A percentile compares a stretch with the other conserved stretches of the same genome.
These are phyloP conservation scores for Oncorhynchus kisutch DNA, from an alignment of 2,113 vertebrate genomes.

Conservation along the genomic window DNA sequence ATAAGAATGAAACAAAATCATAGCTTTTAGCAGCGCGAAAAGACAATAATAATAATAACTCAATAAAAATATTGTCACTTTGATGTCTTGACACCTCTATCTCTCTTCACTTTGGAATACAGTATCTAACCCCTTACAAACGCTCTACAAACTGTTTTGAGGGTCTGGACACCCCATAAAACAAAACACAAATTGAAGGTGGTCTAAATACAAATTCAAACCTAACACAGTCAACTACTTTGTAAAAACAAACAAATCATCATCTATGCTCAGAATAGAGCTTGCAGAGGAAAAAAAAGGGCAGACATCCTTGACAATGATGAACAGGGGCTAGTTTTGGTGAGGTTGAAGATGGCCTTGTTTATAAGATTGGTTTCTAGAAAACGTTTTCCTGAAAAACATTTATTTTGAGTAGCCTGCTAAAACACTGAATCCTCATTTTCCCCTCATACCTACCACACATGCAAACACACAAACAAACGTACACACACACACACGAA, in stretches of 20 bases:
- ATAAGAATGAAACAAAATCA: conserved; percentile 91
- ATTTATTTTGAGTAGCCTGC: conserved; percentile 8
- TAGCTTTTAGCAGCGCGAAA: conserved; percentile 99
- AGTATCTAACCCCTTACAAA: conserved; percentile 59
- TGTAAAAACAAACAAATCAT: conserved; percentile 64
- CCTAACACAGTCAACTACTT: conserved; percentile 65
- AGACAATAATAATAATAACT: conserved; percentile 69
- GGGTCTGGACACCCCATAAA: conserved; percentile 73
- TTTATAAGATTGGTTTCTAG: conserved; percentile 31
- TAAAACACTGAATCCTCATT: conserved; percentile 1
- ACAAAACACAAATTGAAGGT: conserved; percentile 64
- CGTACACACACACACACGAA: not conserved
- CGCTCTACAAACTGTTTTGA: conserved; percentile 64
- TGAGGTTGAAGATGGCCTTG: conserved; percentile 52
- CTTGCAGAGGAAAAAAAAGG: conserved; percentile 62
- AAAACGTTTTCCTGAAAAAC: conserved; percentile 38
- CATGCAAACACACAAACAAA: conserved; percentile 15
- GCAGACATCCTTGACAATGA: not conserved
- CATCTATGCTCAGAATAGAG: conserved; percentile 56
- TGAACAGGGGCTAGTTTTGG: conserved; percentile 53
- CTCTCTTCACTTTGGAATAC: conserved; percentile 85
- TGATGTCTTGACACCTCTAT: conserved; percentile 83
- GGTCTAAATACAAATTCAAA: conserved; percentile 55
- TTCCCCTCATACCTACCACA: conserved; percentile 56
- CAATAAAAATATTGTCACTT: conserved; percentile 81